These are phyloP conservation scores for Thumatha senex DNA, from an alignment of 2,888 invertebrate genomes.

Conservation along the genomic window DNA sequence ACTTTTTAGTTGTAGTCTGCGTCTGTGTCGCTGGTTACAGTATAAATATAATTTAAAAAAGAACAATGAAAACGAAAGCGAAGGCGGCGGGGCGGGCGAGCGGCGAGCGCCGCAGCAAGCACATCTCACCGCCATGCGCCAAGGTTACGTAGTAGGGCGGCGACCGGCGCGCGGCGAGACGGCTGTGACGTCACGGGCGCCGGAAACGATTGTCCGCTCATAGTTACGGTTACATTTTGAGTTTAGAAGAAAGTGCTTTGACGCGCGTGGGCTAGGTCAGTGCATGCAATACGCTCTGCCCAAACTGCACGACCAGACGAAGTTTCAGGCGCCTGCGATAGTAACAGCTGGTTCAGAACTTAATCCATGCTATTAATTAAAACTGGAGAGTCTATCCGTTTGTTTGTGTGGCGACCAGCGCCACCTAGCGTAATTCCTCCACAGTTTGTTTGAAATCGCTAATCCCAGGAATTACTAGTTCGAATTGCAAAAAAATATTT, in stretches of 20 bases:
- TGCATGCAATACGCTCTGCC: conserved; percentile 37
- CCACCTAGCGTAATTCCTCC: no score
- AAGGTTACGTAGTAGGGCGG: conserved; percentile 31
- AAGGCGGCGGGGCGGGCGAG: conserved; percentile 20
- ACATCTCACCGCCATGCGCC: conserved; percentile 35
- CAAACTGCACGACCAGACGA: conserved; percentile 8
- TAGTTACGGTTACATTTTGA: conserved; percentile 82
- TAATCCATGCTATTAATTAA: not conserved
- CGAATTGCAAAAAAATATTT: no score
- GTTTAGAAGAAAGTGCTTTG: conserved; percentile 79
- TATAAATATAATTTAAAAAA: conserved; percentile 52
- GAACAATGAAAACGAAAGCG: conserved; percentile 72
- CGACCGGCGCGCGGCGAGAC: conserved; percentile 64
- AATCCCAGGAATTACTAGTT: no score
- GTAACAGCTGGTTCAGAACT: not conserved
- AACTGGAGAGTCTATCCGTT: no score
- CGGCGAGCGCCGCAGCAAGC: conserved; percentile 39
- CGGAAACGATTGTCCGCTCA: conserved; percentile 79
- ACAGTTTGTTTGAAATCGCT: no score
- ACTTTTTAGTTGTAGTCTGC: conserved; percentile 28
- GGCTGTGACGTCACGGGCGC: conserved; percentile 80
- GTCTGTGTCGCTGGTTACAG: conserved; percentile 29
- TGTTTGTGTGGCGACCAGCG: no score
- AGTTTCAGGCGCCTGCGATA: not conserved
- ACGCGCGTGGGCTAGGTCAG: conserved; percentile 76